Percentiles rank a stretch among this genome's conserved stretches.
phyloP scores from a whole-genome alignment of 1,140 invertebrate species.

The Drosophila watanabei region DNA sequence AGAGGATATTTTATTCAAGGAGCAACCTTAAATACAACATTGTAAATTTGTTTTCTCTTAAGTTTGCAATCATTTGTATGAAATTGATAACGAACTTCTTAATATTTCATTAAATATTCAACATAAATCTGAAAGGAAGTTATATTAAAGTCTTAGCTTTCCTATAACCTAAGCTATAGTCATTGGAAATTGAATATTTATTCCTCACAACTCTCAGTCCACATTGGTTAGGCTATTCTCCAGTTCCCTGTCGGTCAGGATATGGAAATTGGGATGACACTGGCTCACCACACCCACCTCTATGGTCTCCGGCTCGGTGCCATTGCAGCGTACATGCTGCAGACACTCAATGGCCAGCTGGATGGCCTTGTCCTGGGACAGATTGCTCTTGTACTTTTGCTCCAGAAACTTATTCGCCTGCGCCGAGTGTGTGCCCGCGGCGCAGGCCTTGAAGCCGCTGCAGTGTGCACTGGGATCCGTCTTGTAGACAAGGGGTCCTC shows the following conservation, averaged over 20 bases:
- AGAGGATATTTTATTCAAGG: constrained; percentile 5
- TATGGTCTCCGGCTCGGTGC: constrained; percentile 98
- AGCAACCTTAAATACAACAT: not conserved
- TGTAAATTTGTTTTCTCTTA: too few species aligned
- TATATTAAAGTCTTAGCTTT: too few species aligned
- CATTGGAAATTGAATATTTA: too few species aligned
- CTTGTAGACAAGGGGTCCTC: constrained; percentile 96
- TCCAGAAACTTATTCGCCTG: constrained; percentile 99
- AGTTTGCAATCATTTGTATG: too few species aligned
- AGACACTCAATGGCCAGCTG: constrained; percentile 97
- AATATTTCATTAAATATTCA: too few species aligned
- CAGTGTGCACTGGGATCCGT: constrained; percentile 99
- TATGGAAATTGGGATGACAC: constrained; percentile 93
- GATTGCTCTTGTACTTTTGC: constrained; percentile 97
- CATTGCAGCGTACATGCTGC: constrained; percentile 96
- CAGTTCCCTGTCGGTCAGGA: constrained; percentile 94
- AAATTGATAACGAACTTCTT: too few species aligned
- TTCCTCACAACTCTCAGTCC: constrained; percentile 89
- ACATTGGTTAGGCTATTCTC: constrained; percentile 97
- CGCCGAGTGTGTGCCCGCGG: constrained; percentile 97
- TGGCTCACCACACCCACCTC: constrained; percentile 97
- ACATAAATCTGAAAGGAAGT: too few species aligned
- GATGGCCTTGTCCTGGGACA: constrained; percentile 91
- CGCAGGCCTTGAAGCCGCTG: constrained; percentile 96
- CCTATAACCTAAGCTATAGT: too few species aligned